Evolutionary conservation across 2,888 invertebrate genomes (phyloP).

Genomic region (Apotomis betuletana): DNA sequence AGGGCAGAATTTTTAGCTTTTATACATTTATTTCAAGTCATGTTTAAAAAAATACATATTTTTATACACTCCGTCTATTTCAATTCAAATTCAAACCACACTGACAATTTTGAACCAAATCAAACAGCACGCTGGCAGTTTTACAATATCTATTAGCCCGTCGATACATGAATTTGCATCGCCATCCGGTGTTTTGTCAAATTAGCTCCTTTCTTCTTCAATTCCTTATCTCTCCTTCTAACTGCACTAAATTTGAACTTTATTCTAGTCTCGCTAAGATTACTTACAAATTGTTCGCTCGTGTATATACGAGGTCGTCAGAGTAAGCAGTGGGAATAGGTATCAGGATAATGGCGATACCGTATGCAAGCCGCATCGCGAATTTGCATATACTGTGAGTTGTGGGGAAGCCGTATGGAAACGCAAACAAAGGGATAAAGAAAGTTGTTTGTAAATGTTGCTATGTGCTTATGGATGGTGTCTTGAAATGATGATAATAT

Average conservation of each 20-base stretch:
- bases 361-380: conserved; percentile 36
- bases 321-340: conserved; percentile 17
- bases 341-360: conserved; percentile 33
- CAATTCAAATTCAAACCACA: conserved; percentile 15
- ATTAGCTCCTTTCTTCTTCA: conserved; percentile 5
- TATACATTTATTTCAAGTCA: too few species aligned
- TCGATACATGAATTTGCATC: conserved; percentile 34
- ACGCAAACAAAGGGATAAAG: conserved; percentile 31
- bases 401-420: conserved; percentile 27
- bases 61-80: not conserved
- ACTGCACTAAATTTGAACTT: not conserved
- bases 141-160: conserved; percentile 31
- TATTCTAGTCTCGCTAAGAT: not conserved
- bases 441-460: conserved; percentile 12
- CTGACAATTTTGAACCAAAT: conserved; percentile 11
- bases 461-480: not conserved
- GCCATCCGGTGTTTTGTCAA: conserved; percentile 35
- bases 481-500: too few species aligned
- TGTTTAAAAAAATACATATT: too few species aligned
- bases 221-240: not conserved
- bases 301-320: not conserved
- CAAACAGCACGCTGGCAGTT: conserved; percentile 7
- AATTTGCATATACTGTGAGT: conserved; percentile 39
- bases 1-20: too few species aligned
- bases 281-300: not conserved